Evolutionary conservation across 2,888 invertebrate species (phyloP).

Genomic region (Spilosoma lubricipeda): DNA sequence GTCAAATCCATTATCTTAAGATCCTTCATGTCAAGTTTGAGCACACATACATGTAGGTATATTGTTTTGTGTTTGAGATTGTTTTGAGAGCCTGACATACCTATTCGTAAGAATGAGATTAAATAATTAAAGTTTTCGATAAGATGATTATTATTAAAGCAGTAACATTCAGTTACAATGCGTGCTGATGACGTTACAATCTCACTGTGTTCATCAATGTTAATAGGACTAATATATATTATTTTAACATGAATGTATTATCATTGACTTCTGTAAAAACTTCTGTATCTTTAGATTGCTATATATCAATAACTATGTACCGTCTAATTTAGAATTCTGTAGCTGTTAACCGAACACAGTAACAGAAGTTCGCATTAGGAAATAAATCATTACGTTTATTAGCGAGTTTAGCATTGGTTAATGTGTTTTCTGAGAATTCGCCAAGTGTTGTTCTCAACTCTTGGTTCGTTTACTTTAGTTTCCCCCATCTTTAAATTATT

Average conservation of each 20-base stretch:
- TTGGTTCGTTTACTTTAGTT: constrained; percentile 57
- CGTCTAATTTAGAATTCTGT: constrained; percentile 11
- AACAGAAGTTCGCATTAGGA: constrained; percentile 21
- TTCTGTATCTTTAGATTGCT: neutral
- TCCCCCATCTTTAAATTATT: constrained; percentile 59
- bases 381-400: constrained; percentile 41
- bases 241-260: neutral
- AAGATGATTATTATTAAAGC: neutral
- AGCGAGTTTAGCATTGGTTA: constrained; percentile 36
- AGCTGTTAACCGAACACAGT: constrained; percentile 14
- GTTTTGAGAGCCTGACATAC: no score
- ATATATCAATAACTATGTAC: constrained; percentile 2
- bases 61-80: no score
- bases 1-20: neutral
- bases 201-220: neutral
- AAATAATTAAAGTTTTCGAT: neutral
- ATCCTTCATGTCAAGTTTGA: no score
- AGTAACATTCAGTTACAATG: neutral
- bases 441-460: constrained; percentile 44
- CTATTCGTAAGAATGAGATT: no score
- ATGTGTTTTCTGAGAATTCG: constrained; percentile 53
- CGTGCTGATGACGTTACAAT: no score
- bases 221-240: neutral
- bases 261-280: neutral
- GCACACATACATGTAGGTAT: no score